These are phyloP conservation scores for Atta colombica DNA, from an alignment of 1,140 invertebrate species.

Conservation along the genomic window DNA sequence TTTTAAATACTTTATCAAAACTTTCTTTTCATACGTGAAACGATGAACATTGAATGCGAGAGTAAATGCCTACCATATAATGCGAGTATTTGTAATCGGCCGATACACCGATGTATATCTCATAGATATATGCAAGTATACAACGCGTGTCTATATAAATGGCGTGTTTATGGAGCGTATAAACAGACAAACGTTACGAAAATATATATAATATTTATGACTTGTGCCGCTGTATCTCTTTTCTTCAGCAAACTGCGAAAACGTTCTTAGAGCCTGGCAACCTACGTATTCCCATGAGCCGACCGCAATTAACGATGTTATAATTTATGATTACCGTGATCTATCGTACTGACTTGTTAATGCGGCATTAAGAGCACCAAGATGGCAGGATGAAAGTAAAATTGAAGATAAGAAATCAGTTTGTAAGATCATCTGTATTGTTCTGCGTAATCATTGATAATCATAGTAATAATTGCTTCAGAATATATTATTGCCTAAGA, in stretches of 20 bases:
- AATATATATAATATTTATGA: conserved; percentile 71
- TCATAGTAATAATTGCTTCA: neutral
- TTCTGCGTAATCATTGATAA: neutral
- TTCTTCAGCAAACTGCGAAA: conserved; percentile 41
- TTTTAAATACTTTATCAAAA: no score
- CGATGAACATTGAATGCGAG: neutral
- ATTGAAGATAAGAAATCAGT: conserved; percentile 26
- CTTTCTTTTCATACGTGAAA: neutral
- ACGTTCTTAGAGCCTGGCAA: conserved; percentile 39
- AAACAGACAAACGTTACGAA: conserved; percentile 71
- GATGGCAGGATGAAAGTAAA: conserved; percentile 15
- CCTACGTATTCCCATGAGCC: conserved; percentile 30
- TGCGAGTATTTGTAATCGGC: conserved; percentile 13
- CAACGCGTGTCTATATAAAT: conserved; percentile 21
- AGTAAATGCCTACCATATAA: neutral
- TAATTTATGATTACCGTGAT: conserved; percentile 8
- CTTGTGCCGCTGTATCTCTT: conserved; percentile 25
- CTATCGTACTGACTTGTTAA: neutral
- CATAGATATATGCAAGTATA: neutral
- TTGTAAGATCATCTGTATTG: neutral
- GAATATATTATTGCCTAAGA: neutral
- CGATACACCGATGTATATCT: conserved; percentile 18
- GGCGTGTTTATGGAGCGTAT: conserved; percentile 21
- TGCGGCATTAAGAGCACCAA: neutral
- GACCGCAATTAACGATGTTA: conserved; percentile 30